Percentiles rank a stretch among this genome's conserved stretches.
phyloP scores from a whole-genome alignment of 2,797 vertebrate genomes.

The Champsocephalus esox region DNA sequence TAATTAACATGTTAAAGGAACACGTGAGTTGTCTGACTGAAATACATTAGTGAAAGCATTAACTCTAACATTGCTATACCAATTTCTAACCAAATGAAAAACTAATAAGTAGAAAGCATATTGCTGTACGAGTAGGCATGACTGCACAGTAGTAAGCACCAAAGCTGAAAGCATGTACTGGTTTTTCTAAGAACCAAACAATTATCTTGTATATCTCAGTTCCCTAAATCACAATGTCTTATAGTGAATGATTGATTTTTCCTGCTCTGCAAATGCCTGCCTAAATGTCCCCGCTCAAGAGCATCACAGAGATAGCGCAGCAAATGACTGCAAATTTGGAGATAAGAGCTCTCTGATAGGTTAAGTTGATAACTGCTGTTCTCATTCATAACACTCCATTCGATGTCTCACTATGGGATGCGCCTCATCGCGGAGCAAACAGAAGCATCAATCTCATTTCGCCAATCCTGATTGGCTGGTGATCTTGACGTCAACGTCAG shows the following conservation, averaged over 20 bases:
- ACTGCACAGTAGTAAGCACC: background rate
- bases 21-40: too few relatives aligned
- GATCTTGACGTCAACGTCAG: too few relatives aligned
- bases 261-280: slow-evolving; percentile 33
- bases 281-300: slow-evolving; percentile 52
- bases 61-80: too few relatives aligned
- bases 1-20: too few relatives aligned
- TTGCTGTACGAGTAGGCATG: background rate
- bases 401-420: too few relatives aligned
- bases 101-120: too few relatives aligned
- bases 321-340: slow-evolving; percentile 49
- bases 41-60: too few relatives aligned
- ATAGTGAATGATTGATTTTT: slow-evolving; percentile 53
- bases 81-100: too few relatives aligned
- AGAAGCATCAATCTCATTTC: too few relatives aligned
- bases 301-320: slow-evolving; percentile 56
- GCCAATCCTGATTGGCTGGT: too few relatives aligned
- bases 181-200: slow-evolving; percentile 20
- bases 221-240: slow-evolving; percentile 27
- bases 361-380: slow-evolving; percentile 52
- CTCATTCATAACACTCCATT: too few relatives aligned
- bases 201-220: slow-evolving; percentile 16
- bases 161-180: background rate
- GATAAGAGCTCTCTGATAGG: slow-evolving; percentile 68
- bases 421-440: too few relatives aligned